Evolutionary conservation across 2,113 vertebrate species (phyloP).

Genomic region (Todiramphus chloris): DNA sequence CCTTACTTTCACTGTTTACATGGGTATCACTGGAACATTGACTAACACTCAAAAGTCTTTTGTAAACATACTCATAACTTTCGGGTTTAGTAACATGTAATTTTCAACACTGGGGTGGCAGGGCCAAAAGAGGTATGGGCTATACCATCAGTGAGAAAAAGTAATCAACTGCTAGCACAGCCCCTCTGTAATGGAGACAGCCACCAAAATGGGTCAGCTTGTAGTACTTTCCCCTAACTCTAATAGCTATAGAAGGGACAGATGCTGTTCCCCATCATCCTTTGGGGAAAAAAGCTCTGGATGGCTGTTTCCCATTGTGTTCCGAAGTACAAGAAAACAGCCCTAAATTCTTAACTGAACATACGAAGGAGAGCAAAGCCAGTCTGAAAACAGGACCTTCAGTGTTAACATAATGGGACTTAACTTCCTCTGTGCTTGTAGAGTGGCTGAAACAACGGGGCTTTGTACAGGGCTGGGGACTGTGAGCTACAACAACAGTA

Average conservation of each 20-base stretch:
- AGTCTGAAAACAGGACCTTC: background rate
- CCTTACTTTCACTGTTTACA: background rate
- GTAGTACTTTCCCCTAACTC: background rate
- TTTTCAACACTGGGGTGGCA: background rate
- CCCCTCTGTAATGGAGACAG: background rate
- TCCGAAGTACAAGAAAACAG: background rate
- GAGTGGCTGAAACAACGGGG: conserved; percentile 23
- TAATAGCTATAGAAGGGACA: background rate
- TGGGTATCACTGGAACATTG: background rate
- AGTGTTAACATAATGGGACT: conserved; percentile 16
- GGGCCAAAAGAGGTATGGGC: accelerated
- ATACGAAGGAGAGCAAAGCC: background rate
- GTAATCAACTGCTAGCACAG: background rate
- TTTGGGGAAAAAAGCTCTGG: background rate
- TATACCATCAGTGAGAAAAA: background rate
- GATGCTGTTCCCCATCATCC: background rate
- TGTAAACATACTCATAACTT: background rate
- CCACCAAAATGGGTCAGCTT: background rate
- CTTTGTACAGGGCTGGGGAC: background rate
- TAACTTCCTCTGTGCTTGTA: conserved; percentile 9
- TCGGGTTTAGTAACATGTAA: background rate
- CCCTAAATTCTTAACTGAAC: background rate
- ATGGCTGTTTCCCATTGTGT: background rate
- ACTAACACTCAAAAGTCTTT: background rate
- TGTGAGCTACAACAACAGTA: conserved; percentile 29